Evolutionary conservation across 2,797 vertebrate genomes (phyloP), one percentile per base, ranked within the genome.

Genomic region (Rhodeus uyekii): DNA sequence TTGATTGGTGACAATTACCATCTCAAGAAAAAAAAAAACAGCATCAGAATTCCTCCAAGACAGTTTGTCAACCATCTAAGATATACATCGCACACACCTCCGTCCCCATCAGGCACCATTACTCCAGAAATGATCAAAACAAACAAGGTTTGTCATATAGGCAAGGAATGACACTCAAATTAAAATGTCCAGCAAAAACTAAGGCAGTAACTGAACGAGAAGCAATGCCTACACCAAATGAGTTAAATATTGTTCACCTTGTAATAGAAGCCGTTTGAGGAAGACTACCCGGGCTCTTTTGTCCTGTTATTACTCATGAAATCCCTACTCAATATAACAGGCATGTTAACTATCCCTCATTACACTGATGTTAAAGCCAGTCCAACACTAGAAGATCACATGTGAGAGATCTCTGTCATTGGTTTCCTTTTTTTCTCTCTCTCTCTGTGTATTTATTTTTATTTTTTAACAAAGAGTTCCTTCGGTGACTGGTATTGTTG

Each of bases 141-240:
- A 85, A 85, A 90, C 84, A 91, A 89, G 89, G 92, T 88, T 91
- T 91, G 95, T 84, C 73, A 74, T 90, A 90, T 86, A 92, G 86
- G 82, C 92, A 91, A 92, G 90, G 90, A 94, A 92, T 93, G 90
- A 93, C 91, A 92, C 86, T 91, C 92, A 92, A 94, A 94, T 93
- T 91, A 91, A 90, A 91, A 90, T 89, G 86, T 92, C 91, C 90
- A 82, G 76, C 77, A 86, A 85, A 82, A 87, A 83, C 92, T 92
- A 92, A 92, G 92, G 91, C 91, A 87, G 90, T 90, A 90, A 93
- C 92, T 69, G 61, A 82, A 86, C 58, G 53, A 86, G 69, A 86
- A 86, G 90, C 92, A 90, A 92, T 91, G 94, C 95, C 96, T 95
- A 93, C 92, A 95, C 91, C 95, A 91, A 95, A 95, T 95, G 92